phyloP scores from a whole-genome alignment of 2,888 invertebrate species.

The Cataglyphis livida region DNA sequence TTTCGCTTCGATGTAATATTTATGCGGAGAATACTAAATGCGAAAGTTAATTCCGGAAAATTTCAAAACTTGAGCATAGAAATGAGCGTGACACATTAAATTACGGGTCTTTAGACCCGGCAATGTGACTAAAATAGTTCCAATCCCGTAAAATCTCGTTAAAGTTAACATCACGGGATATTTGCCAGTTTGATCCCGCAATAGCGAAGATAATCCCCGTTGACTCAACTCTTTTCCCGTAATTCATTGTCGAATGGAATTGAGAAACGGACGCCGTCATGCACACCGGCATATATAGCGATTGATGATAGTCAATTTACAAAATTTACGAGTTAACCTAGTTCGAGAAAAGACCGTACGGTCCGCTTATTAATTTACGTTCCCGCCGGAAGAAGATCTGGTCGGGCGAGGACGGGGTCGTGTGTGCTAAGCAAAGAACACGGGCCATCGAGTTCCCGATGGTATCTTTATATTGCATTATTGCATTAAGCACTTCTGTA shows the following conservation, averaged over 20 bases:
- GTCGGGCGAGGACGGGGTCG: constrained; percentile 49
- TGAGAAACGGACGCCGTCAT: neutral
- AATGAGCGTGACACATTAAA: constrained; percentile 10
- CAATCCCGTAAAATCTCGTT: constrained; percentile 12
- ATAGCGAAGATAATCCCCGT: constrained; percentile 18
- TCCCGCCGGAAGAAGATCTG: constrained; percentile 60
- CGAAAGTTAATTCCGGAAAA: neutral
- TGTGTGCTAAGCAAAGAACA: constrained; percentile 68
- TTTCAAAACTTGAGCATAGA: constrained; percentile 4
- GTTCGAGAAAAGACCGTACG: constrained; percentile 22
- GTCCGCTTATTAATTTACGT: constrained; percentile 75
- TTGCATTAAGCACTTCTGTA: constrained; percentile 84
- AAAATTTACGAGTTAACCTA: constrained; percentile 41
- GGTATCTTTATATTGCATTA: constrained; percentile 84
- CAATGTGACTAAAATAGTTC: constrained; percentile 18
- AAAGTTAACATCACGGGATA: constrained; percentile 31
- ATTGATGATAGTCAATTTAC: constrained; percentile 50
- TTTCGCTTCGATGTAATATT: neutral
- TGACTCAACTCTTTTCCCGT: constrained; percentile 15
- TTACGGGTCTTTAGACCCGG: constrained; percentile 6
- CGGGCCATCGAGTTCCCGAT: constrained; percentile 76
- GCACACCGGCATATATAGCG: neutral
- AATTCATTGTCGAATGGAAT: constrained; percentile 3
- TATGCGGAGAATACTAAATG: neutral
- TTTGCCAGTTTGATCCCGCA: constrained; percentile 15